Base-by-base conservation (phyloP, 2,113 vertebrate genomes). In the Alosa alosa region DNA sequence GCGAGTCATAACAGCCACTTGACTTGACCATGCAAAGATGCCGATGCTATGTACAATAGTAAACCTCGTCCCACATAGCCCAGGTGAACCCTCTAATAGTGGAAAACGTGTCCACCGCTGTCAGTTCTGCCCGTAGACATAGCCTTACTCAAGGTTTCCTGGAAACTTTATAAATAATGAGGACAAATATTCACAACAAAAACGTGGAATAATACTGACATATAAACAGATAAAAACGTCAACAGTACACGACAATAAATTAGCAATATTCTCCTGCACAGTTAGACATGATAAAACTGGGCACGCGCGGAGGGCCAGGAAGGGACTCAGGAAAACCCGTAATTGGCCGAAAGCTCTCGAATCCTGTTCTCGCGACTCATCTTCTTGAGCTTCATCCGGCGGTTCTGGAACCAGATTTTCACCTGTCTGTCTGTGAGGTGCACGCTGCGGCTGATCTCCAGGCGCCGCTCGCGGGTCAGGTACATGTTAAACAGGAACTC, bases 401-500 rank as follows among this genome's bases (percentile, higher is more conserved):
- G 96, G 94, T 99, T 99, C 94, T 99, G 98, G 96, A 99, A 99
- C 98, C 98, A 99, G 95, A 99, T 99, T 95, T 99, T 99, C 88
- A 99, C 98, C 96, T 99, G 98, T 97, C 98, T 97, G 97, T 99
- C 98, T 92, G 97, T 98, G 94, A 99, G 97, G 94, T 99, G 97
- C 93, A 99, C 98, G 89, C 97, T 96, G 93, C 98, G 98, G 95
- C 97, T 99, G 96, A 99, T 99, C 96, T 99, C 98, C 94, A 99
- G 96, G 90, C 98, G 98, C 92, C 98, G 97, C 95, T 99, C 98
- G 88, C 98, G 96, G 93, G 98, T 99, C 95, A 99, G 97, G 97
- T 99, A 99, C 98, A 99, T 99, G 95, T 99, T 99, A 96, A 99
- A 99, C 82, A 99, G 97, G 92, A 99, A 99, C 93, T 99, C 98